Evolutionary conservation across 2,113 vertebrate species (phyloP).

Genomic region (Paradoxurus hermaphroditus): DNA sequence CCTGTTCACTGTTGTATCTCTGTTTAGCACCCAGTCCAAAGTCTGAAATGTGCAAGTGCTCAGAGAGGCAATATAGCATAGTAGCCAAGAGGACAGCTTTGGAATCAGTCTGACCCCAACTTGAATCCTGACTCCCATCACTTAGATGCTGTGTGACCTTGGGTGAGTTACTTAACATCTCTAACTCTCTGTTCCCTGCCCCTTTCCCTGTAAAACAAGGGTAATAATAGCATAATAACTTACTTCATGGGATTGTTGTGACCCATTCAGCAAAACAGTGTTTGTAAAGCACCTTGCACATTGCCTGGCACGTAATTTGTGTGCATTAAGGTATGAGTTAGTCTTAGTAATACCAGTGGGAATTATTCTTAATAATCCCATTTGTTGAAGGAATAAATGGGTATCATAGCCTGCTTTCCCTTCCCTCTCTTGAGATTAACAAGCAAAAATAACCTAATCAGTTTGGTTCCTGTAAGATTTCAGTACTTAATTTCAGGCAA

Average conservation of each 20-base stretch:
- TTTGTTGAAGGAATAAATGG: slow-evolving; percentile 3
- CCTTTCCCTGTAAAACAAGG: not conserved
- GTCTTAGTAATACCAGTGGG: not conserved
- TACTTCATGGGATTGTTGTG: not conserved
- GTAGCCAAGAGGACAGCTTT: not conserved
- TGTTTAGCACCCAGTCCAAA: not conserved
- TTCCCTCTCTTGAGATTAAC: not conserved
- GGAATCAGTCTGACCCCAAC: not conserved
- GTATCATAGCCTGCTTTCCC: not conserved
- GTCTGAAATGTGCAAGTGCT: not conserved
- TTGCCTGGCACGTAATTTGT: not conserved
- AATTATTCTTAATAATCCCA: not conserved
- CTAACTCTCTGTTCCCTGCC: not conserved
- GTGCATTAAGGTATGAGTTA: not conserved
- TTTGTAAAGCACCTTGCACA: slow-evolving; percentile 28
- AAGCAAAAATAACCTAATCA: not conserved
- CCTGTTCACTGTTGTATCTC: not conserved
- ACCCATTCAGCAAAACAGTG: not conserved
- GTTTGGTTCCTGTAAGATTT: not conserved
- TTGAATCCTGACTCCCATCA: not conserved
- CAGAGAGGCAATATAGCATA: not conserved
- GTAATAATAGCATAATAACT: not conserved
- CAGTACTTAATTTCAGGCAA: slow-evolving; percentile 43
- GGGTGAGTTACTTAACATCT: not conserved
- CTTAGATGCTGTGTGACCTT: not conserved